Base-by-base conservation (phyloP, 1,140 invertebrate genomes). In the Homalodisca vitripennis region DNA sequence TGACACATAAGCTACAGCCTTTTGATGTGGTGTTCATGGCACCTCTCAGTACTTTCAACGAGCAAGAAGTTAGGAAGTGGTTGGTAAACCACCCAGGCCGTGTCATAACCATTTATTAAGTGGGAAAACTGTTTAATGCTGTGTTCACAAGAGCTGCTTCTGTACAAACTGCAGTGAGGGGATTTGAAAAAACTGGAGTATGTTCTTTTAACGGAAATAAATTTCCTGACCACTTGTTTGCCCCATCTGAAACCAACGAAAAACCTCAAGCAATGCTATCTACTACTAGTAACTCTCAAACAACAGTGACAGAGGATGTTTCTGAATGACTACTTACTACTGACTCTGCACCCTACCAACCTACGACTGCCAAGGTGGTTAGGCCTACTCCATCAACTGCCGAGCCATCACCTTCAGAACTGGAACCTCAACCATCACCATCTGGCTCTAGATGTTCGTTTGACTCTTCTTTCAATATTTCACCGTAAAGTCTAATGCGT, bases 11-110 rank as follows among this genome's bases (percentile, higher is more conserved):
- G 31, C 27, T 77, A 0, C 76, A 79, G 64, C 76, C 76, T 12
- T 67, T 79, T 2, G 78, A 81, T 70, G 68, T 76, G 13, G n/a
- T 70, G 70, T 55, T 75, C 78, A 72, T 78, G 75, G 67, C 70
- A 70, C 63, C 70, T 24, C 47, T 73, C n/a, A 73, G 60, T 26
- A n/a, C 51, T 0, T 72, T 69, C 41, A 72, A 73, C 41, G 47
- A 70, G 22, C 73, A 73, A 75, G 63, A 76, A 73, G 32, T 70
- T 65, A 77, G 81, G 74, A 74, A 46, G 32, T 85, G 81, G 80
- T 76, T 83, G 46, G 55, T 29, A 46, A 26, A 14, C 1, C 73
- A 79, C 74, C 66, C 70, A 29, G n/a, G n/a, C n/a, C n/a, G n/a
- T n/a, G n/a, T n/a, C n/a, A n/a, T n/a, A n/a, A n/a, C n/a, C n/a